phyloP scores from a whole-genome alignment of 2,888 invertebrate species.

The Clistopyga incitator region DNA sequence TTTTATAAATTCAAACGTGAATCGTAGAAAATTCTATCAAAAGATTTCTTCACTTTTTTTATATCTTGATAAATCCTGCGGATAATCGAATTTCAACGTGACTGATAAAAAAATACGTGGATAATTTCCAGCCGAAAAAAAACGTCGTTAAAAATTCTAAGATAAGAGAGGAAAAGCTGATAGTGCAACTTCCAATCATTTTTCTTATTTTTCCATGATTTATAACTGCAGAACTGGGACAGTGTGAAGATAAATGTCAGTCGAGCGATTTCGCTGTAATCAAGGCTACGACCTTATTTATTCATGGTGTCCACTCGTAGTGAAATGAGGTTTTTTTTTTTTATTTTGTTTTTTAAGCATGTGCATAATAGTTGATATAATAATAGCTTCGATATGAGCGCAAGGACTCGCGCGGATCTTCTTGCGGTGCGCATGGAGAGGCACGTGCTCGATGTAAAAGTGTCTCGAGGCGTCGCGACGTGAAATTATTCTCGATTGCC shows the following conservation, averaged over 20 bases:
- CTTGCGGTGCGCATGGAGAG: constrained; percentile 30
- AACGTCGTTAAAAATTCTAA: neutral
- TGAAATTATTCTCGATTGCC: constrained; percentile 59
- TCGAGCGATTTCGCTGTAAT: neutral
- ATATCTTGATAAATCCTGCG: neutral
- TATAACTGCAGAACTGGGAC: neutral
- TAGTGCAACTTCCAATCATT: too few relatives aligned
- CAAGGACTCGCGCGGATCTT: constrained; percentile 54
- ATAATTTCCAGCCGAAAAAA: neutral
- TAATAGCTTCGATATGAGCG: constrained; percentile 38
- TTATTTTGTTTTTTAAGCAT: too few relatives aligned
- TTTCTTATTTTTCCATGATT: neutral
- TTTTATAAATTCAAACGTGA: too few relatives aligned
- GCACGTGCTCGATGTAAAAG: constrained; percentile 40
- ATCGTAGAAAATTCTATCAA: too few relatives aligned
- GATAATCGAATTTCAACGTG: neutral
- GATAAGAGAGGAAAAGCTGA: too few relatives aligned
- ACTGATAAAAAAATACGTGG: neutral
- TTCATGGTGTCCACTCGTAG: neutral
- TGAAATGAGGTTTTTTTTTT: constrained; percentile 1
- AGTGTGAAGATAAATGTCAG: neutral
- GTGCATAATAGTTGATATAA: constrained; percentile 21
- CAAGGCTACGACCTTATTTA: constrained; percentile 2
- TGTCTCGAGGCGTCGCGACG: constrained; percentile 46
- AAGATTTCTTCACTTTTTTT: neutral